Evolutionary conservation across 1,140 invertebrate genomes (phyloP), one percentile per base, ranked within the genome.

Genomic region (Rhynchophorus ferrugineus): DNA sequence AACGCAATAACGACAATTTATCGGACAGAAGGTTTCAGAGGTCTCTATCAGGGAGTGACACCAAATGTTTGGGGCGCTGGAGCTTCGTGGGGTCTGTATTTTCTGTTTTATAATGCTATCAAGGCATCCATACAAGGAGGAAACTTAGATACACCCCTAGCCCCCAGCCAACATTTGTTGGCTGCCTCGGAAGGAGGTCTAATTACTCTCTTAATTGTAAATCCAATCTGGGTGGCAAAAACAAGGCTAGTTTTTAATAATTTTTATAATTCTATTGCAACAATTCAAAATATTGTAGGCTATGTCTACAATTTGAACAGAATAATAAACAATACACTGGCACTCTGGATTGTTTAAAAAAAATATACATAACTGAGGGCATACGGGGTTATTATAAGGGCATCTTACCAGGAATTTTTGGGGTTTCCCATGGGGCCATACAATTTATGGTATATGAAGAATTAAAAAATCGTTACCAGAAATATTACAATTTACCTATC

Each of bases 391-490:
- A 96, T 18, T 98, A 98, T 68, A 85, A 93, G 85, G 96, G 96
- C 39, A 91, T 98, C 70, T 74, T 97, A 58, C 95, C 96, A 49
- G 95, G 95, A 57, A 82, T 99, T 72, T 89, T 99, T 73, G 95
- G 95, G 7, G 95, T 98, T 34, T 93, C 92, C 1, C 96, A 99
- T 75, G 96, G 96, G 62, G 92, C 95, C 39, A 78, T 99, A 58
- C 96, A 99, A 74, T 98, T 99, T 73, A 95, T 98, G 88, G 84
- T 85, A 7, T 99, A 99, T 70, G 96, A 99, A 76, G 92, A 98
- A 74, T 82, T 99, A 84, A 99, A 99, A 73, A 92, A 90, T 67
- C 68, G 73, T 46, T 96, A 96, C 68, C 94, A 92, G 69, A 73
- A 80, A 57, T 85, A 89, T 61, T 73, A 82, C 66, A 79, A 83